phyloP scores from a whole-genome alignment of 2,113 vertebrate species.

The Dissostichus mawsoni region DNA sequence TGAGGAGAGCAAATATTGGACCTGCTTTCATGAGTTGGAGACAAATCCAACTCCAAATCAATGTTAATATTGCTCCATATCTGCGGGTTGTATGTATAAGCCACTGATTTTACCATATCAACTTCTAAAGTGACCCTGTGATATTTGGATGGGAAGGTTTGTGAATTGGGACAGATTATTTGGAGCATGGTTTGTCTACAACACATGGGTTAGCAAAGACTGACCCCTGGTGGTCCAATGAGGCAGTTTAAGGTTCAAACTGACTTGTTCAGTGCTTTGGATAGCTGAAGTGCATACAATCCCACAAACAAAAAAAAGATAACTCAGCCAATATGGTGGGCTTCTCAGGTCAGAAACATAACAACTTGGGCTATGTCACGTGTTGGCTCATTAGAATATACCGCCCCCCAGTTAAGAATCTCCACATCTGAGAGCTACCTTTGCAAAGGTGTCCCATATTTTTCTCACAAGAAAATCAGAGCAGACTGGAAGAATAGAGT shows the following conservation, averaged over 20 bases:
- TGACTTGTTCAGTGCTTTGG: not conserved
- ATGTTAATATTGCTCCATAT: not conserved
- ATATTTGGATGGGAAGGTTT: not conserved
- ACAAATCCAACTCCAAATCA: not conserved
- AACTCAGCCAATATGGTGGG: too few relatives aligned
- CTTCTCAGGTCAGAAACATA: too few relatives aligned
- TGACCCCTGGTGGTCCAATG: conserved; percentile 42
- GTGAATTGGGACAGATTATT: not conserved
- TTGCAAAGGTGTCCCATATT: too few relatives aligned
- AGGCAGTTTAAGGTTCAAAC: not conserved
- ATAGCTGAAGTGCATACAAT: too few relatives aligned
- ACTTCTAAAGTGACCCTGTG: not conserved
- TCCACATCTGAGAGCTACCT: too few relatives aligned
- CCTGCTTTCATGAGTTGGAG: not conserved
- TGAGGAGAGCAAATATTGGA: not conserved
- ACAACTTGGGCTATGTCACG: too few relatives aligned
- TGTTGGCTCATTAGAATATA: too few relatives aligned
- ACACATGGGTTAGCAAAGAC: conserved; percentile 28
- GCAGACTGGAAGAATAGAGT: too few relatives aligned
- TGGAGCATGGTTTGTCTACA: not conserved
- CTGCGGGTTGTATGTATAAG: not conserved
- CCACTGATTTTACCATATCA: not conserved
- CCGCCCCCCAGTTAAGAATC: too few relatives aligned
- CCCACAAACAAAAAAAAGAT: too few relatives aligned
- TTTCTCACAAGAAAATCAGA: too few relatives aligned